Evolutionary conservation across 2,797 vertebrate genomes (phyloP).

Genomic region (Orestias chungarensis): DNA sequence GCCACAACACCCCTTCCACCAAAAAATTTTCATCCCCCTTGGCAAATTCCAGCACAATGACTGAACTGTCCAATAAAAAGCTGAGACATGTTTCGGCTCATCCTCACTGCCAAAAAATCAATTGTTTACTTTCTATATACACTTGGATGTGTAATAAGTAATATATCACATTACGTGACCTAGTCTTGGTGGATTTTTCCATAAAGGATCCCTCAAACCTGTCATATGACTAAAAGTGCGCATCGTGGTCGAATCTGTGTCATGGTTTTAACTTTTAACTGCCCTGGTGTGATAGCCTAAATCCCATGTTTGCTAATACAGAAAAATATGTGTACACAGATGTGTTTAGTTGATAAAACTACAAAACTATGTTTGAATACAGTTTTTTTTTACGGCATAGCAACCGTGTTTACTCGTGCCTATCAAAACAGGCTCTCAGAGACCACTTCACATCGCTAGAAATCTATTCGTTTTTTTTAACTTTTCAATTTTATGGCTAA

Average conservation of each 20-base stretch:
- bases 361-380: conserved; percentile 21
- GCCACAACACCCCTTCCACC: conserved; percentile 24
- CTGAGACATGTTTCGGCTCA: conserved; percentile 35
- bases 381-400: conserved; percentile 43
- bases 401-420: conserved; percentile 57
- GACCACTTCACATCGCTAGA: conserved; percentile 7
- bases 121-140: conserved; percentile 4
- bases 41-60: conserved; percentile 56
- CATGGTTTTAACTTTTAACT: background rate
- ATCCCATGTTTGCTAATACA: background rate
- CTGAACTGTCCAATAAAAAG: conserved; percentile 56
- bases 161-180: background rate
- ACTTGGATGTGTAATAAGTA: background rate
- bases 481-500: conserved; percentile 43
- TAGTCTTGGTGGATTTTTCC: background rate
- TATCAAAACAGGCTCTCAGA: conserved; percentile 39
- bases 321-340: background rate
- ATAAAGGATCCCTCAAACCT: conserved; percentile 6
- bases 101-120: conserved; percentile 10
- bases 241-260: conserved; percentile 4
- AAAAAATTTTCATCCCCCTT: conserved; percentile 50
- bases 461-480: conserved; percentile 32
- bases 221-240: conserved; percentile 8
- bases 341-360: background rate
- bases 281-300: background rate